Conservation (phyloP, 2,888 invertebrate genomes). For the Unio delphinus region DNA sequence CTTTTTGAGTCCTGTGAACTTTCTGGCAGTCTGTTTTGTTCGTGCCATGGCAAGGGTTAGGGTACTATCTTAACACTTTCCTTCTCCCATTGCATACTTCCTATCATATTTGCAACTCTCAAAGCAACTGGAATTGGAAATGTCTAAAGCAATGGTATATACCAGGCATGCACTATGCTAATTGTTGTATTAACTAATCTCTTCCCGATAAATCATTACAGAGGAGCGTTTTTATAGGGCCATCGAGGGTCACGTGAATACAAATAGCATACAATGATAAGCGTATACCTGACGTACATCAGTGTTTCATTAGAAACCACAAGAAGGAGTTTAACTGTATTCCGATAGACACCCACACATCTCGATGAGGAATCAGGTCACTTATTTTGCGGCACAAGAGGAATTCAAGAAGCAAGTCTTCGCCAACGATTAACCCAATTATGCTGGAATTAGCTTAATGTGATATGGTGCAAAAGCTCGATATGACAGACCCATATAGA, state of each 20-base stretch:
- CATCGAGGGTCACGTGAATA: neutral
- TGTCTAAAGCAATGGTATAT: no score
- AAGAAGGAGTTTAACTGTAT: conserved; percentile 5
- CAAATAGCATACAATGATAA: neutral
- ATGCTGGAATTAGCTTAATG: neutral
- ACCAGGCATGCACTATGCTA: no score
- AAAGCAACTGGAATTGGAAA: no score
- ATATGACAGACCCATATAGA: neutral
- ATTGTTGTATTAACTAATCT: no score
- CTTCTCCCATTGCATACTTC: no score
- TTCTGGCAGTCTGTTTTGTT: no score
- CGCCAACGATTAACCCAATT: conserved; percentile 2
- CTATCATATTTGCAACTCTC: no score
- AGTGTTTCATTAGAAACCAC: conserved; percentile 4
- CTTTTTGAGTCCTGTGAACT: no score
- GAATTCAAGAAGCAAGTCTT: conserved; percentile 1
- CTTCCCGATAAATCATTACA: no score
- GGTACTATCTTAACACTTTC: no score
- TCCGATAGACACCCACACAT: neutral
- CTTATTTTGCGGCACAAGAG: conserved; percentile 6
- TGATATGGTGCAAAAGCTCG: neutral
- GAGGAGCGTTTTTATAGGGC: no score
- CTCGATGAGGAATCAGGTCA: conserved; percentile 2
- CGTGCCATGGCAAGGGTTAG: no score
- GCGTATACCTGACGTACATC: neutral